Evolutionary conservation across 1,140 invertebrate genomes (phyloP), one percentile per base, ranked within the genome.

Genomic region (Drosophila yakuba): DNA sequence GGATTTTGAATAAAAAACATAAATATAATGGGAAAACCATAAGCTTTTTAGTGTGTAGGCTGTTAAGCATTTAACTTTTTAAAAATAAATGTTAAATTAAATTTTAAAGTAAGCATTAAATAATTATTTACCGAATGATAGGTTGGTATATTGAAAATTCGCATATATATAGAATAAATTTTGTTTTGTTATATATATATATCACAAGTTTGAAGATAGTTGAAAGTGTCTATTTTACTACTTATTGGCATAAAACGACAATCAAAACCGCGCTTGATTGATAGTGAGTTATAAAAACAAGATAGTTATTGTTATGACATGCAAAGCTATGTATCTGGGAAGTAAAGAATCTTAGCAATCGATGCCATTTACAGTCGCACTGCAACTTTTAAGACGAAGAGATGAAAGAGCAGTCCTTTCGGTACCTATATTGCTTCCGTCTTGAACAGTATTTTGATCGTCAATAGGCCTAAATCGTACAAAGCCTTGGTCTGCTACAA

Each of bases 401-500:
- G 74, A 44, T 10, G 77, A 61, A 25, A 43, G 38, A n/a, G 32
- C 25, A 48, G 38, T 20, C 14, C 41, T 38, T 32, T 38, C 55
- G 12, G 32, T 44, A 36, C 50, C 63, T 68, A 39, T 47, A 62
- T 43, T 61, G n/a, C 47, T 47, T 20, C 25, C 63, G 55, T 12
- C 73, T 63, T 60, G 68, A 14, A 52, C 12, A 48, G 60, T 64
- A 54, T 78, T 80, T 4, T 68, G 74, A 72, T 94, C 95, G 39
- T 95, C 95, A 54, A 96, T 83, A 11, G 95, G 95, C 35, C 96
- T 94, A 93, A 97, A 97, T 55, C 97, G 93, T 2, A 97, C 95
- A 89, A 97, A 97, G 1, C 97, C 96, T 77, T 97, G 96, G 80
- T 97, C 97, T 68, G 96, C 96, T 5, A 97, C 96, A 45, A 97